A percentile compares a stretch with the other conserved stretches of the same genome.
Evolutionary conservation across 2,888 invertebrate genomes (phyloP).

Genomic region (Agonum fuliginosum): DNA sequence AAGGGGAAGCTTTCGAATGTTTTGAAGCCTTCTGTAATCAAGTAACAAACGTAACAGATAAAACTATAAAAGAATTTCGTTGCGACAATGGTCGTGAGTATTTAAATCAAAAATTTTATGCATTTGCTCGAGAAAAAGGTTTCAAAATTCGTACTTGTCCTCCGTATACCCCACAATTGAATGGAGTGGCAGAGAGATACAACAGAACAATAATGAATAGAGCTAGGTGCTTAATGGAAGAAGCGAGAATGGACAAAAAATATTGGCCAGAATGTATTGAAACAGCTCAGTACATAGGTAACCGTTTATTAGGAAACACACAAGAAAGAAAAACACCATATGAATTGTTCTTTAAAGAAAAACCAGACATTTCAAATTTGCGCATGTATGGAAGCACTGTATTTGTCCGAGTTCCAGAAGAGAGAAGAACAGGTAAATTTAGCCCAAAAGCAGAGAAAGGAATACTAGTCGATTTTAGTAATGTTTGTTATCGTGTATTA

Average conservation of each 20-base stretch:
- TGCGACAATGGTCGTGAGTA: slow-evolving; percentile 56
- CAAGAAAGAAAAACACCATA: slow-evolving; percentile 60
- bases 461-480: slow-evolving; percentile 42
- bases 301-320: slow-evolving; percentile 57
- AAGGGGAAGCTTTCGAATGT: slow-evolving; percentile 32
- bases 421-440: slow-evolving; percentile 54
- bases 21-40: slow-evolving; percentile 20
- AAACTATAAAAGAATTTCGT: slow-evolving; percentile 31
- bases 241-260: slow-evolving; percentile 61
- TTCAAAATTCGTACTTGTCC: slow-evolving; percentile 60
- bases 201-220: slow-evolving; percentile 63
- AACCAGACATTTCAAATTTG: slow-evolving; percentile 61
- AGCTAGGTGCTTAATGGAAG: slow-evolving; percentile 62
- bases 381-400: slow-evolving; percentile 55
- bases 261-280: slow-evolving; percentile 61
- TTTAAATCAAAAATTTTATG: slow-evolving; percentile 57
- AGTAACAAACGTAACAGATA: slow-evolving; percentile 30
- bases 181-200: slow-evolving; percentile 62
- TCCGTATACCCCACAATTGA: slow-evolving; percentile 62
- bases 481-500: slow-evolving; percentile 55
- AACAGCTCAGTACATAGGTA: slow-evolving; percentile 61
- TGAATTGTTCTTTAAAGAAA: slow-evolving; percentile 62
- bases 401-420: slow-evolving; percentile 59
- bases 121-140: slow-evolving; percentile 62
- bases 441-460: slow-evolving; percentile 56